Conservation (phyloP, 1,140 invertebrate species). For the Zaprionus vittiger region DNA sequence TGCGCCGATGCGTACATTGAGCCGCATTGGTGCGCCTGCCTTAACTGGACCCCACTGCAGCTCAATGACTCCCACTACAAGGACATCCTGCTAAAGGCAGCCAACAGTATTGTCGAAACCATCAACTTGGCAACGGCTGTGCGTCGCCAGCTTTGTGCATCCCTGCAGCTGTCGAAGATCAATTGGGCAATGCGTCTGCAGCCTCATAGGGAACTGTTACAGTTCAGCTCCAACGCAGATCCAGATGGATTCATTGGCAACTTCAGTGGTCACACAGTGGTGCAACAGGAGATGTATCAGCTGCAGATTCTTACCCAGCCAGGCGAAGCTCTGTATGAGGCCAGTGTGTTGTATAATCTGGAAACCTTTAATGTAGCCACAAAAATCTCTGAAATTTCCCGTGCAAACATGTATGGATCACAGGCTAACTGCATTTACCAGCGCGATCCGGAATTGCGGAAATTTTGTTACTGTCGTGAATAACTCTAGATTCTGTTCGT, state of each 20-base stretch:
- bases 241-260: constrained; percentile 93
- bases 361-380: constrained; percentile 87
- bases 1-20: constrained; percentile 95
- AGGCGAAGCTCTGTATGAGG: constrained; percentile 91
- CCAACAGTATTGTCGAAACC: constrained; percentile 86
- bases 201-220: constrained; percentile 89
- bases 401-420: constrained; percentile 93
- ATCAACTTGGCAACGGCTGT: constrained; percentile 86
- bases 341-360: constrained; percentile 89
- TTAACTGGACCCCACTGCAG: constrained; percentile 87
- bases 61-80: constrained; percentile 80
- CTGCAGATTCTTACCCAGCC: constrained; percentile 91
- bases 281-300: constrained; percentile 88
- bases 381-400: constrained; percentile 91
- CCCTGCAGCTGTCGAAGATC: constrained; percentile 86
- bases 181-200: constrained; percentile 89
- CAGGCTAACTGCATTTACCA: constrained; percentile 91
- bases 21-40: constrained; percentile 98
- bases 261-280: constrained; percentile 87
- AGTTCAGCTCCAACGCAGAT: constrained; percentile 91
- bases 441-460: constrained; percentile 88
- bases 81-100: constrained; percentile 84
- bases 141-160: constrained; percentile 87
- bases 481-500: constrained; percentile 10
- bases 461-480: constrained; percentile 89